A percentile compares a stretch with the other conserved stretches of the same genome.
These are phyloP conservation scores for Tiliacea aurago DNA, from an alignment of 2,888 invertebrate species.

Conservation along the genomic window DNA sequence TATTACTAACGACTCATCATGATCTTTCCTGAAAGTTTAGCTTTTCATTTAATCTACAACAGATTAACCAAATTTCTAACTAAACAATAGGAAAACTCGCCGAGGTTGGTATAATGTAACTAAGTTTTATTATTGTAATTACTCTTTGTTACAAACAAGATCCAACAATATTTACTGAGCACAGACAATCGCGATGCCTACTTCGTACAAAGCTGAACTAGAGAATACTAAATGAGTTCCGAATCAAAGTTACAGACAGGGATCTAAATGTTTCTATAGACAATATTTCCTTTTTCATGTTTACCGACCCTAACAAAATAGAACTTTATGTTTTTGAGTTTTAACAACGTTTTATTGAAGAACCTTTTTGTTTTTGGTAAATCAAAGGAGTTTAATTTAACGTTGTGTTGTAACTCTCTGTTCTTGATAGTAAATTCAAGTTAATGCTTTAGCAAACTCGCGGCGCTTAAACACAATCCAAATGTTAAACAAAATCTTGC, in stretches of 20 bases:
- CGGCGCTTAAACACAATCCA: slow-evolving; percentile 14
- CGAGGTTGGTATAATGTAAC: slow-evolving; percentile 30
- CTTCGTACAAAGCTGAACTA: slow-evolving; percentile 43
- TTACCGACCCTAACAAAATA: slow-evolving; percentile 47
- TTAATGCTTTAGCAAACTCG: slow-evolving; percentile 6
- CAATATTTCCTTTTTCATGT: slow-evolving; percentile 55
- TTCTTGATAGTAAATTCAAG: not conserved
- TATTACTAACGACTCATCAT: not conserved
- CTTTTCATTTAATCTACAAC: slow-evolving; percentile 33
- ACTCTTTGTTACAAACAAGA: slow-evolving; percentile 58
- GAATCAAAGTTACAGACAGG: slow-evolving; percentile 44
- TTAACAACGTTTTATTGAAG: slow-evolving; percentile 19
- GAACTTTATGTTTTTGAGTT: slow-evolving; percentile 32
- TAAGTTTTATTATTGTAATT: slow-evolving; percentile 55
- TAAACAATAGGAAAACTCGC: slow-evolving; percentile 46
- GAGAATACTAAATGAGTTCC: slow-evolving; percentile 54
- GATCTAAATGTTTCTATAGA: slow-evolving; percentile 49
- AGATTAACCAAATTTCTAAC: slow-evolving; percentile 44
- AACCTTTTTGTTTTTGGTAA: slow-evolving; percentile 23
- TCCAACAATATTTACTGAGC: slow-evolving; percentile 56
- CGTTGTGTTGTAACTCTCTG: not conserved
- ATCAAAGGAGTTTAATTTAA: not conserved
- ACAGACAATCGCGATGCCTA: slow-evolving; percentile 47
- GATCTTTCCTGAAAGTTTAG: slow-evolving; percentile 6
- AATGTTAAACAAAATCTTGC: slow-evolving; percentile 30